Evolutionary conservation across 1,140 invertebrate genomes (phyloP).

Genomic region (Pogonomyrmex californicus): DNA sequence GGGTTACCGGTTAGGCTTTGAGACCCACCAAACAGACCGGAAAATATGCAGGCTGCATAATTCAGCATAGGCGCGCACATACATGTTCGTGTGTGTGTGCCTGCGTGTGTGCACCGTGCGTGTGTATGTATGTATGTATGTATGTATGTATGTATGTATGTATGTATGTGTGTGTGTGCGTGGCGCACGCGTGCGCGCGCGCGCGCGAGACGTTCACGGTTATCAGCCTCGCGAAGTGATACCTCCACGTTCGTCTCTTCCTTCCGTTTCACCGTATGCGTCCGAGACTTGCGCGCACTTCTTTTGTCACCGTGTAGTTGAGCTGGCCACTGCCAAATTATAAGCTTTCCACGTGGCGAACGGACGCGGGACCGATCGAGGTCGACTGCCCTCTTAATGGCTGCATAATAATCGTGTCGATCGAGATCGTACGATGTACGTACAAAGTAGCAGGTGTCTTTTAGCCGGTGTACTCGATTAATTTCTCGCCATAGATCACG

Average conservation of each 20-base stretch:
- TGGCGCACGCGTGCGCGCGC: not conserved
- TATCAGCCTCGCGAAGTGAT: slow-evolving; percentile 59
- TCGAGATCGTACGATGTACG: slow-evolving; percentile 22
- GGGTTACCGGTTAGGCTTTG: slow-evolving; percentile 84
- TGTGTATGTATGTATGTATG: no score
- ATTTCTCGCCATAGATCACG: slow-evolving; percentile 11
- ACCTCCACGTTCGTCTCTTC: slow-evolving; percentile 49
- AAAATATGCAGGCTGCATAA: slow-evolving; percentile 87
- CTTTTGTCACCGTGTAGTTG: slow-evolving; percentile 31
- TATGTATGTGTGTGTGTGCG: not conserved
- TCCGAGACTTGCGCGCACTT: slow-evolving; percentile 57
- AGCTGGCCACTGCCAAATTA: slow-evolving; percentile 77
- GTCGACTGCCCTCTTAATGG: slow-evolving; percentile 70
- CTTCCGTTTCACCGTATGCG: slow-evolving; percentile 69
- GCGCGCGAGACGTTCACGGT: slow-evolving; percentile 59
- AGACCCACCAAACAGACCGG: slow-evolving; percentile 86
- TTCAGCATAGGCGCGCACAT: slow-evolving; percentile 79
- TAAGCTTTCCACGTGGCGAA: slow-evolving; percentile 73
- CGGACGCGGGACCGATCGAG: slow-evolving; percentile 76
- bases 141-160: no score
- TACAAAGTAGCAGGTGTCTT: slow-evolving; percentile 28
- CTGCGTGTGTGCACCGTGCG: not conserved
- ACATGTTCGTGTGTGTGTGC: slow-evolving; percentile 52
- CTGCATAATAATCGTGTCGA: slow-evolving; percentile 21
- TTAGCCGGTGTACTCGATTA: slow-evolving; percentile 35